Evolutionary conservation across 2,888 invertebrate genomes (phyloP), one percentile per base, ranked within the genome.

Genomic region (Frankliniella fusca): DNA sequence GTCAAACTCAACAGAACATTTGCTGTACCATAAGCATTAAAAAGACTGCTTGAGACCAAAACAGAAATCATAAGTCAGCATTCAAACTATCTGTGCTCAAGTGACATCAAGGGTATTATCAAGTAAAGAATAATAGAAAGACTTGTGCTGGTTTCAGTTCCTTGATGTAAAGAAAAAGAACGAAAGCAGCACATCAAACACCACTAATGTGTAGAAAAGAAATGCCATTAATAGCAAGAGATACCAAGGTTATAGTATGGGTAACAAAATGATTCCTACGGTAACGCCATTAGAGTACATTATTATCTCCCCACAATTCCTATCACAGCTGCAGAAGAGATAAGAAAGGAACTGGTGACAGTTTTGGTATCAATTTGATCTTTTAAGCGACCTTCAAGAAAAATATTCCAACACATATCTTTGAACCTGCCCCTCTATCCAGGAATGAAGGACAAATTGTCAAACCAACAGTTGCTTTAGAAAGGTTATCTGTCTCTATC

Each of bases 131-230:
- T 76, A 76, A 76, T 76, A 76, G 70, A 76, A 76, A 76, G 70
- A 76, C 70, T 76, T 76, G 27, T 76, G 70, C 70, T 76, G 70
- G 70, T 76, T 76, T 76, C 70, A 76, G 70, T 76, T 76, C 70
- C 70, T 76, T 76, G 23, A 12, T 76, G 70, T 76, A 27, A 76
- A 76, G 70, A 76, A 76, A 27, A 27, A 8, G 70, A 76, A 76
- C 27, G 12, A 27, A 76, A 76, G 70, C 23, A 27, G 70, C 70
- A 76, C 27, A 70, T 70, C 70, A 76, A 76, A 12, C 70, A 23
- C 27, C 27, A 76, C 70, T 76, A 76, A 76, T 76, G 70, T 27
- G 27, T 27, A 76, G 70, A 76, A 76, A 76, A 27, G 70, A 27
- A 27, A 76, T 12, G 12, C 27, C 27, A 76, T 27, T n/a, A 27